Conservation (phyloP, 2,888 invertebrate species). For the Scaptomyza cyrtandrae region DNA sequence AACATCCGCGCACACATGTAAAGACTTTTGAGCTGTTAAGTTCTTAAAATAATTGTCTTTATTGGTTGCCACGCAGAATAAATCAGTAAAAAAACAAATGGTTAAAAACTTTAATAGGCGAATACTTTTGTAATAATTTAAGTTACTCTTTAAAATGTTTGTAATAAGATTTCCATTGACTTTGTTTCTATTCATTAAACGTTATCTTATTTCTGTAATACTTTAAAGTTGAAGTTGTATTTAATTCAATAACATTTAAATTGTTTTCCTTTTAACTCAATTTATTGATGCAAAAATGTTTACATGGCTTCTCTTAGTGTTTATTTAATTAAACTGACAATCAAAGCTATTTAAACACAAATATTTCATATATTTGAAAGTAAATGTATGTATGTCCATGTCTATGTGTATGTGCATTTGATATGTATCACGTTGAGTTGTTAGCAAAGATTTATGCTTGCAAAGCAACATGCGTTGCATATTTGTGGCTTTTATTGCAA, state of each 20-base stretch:
- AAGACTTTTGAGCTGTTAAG: slow-evolving; percentile 40
- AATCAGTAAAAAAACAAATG: not conserved
- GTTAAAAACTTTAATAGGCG: too few species aligned
- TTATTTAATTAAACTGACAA: slow-evolving; percentile 29
- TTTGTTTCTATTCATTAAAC: too few species aligned
- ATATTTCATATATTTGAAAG: slow-evolving; percentile 11
- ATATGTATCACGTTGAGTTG: slow-evolving; percentile 1
- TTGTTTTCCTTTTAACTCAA: not conserved
- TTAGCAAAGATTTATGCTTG: slow-evolving; percentile 3
- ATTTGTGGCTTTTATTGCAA: slow-evolving; percentile 24
- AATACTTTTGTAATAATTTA: too few species aligned
- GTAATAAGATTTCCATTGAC: too few species aligned
- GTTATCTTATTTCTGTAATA: too few species aligned
- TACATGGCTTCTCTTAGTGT: slow-evolving; percentile 2
- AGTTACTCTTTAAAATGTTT: too few species aligned
- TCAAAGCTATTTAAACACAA: not conserved
- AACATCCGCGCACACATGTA: slow-evolving; percentile 22
- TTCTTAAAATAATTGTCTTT: slow-evolving; percentile 50
- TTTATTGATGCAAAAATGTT: slow-evolving; percentile 6
- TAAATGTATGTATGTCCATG: not conserved
- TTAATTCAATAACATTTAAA: not conserved
- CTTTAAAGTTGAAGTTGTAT: not conserved
- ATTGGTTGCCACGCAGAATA: slow-evolving; percentile 10
- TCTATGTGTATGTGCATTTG: not conserved
- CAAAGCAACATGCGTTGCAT: not conserved